Evolutionary conservation across 2,797 vertebrate genomes (phyloP).

Genomic region (Nannoperca obscura): DNA sequence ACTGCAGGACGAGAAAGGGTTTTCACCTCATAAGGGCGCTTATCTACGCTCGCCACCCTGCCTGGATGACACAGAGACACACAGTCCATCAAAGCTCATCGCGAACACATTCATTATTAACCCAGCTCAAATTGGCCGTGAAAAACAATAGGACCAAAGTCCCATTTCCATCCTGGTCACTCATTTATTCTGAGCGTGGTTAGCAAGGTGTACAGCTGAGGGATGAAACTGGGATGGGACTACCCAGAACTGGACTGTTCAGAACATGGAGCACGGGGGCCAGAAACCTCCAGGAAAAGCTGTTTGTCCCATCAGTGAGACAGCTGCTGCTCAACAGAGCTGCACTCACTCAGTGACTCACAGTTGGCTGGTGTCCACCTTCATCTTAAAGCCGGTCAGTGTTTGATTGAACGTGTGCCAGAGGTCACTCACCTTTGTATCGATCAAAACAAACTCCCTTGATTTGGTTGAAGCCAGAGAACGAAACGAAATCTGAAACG

Average conservation of each 20-base stretch:
- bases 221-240: background rate
- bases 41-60: slow-evolving; percentile 76
- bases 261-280: slow-evolving; percentile 16
- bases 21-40: slow-evolving; percentile 84
- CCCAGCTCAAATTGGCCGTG: slow-evolving; percentile 34
- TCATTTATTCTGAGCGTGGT: slow-evolving; percentile 22
- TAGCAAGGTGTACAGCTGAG: slow-evolving; percentile 20
- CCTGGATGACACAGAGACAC: slow-evolving; percentile 82
- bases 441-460: slow-evolving; percentile 31
- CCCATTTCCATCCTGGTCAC: background rate
- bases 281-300: slow-evolving; percentile 51
- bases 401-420: slow-evolving; percentile 48
- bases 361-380: slow-evolving; percentile 45
- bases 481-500: slow-evolving; percentile 90
- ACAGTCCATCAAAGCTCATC: slow-evolving; percentile 67
- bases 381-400: slow-evolving; percentile 28
- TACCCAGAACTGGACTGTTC: background rate
- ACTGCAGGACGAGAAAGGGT: slow-evolving; percentile 71
- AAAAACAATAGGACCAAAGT: slow-evolving; percentile 46
- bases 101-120: slow-evolving; percentile 46
- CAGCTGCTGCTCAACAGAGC: slow-evolving; percentile 42
- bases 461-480: slow-evolving; percentile 82
- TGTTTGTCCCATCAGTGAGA: slow-evolving; percentile 49
- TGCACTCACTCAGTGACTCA: slow-evolving; percentile 28
- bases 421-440: slow-evolving; percentile 80